Conservation (phyloP, 2,888 invertebrate genomes). For the Scaptomyza polygonia region DNA sequence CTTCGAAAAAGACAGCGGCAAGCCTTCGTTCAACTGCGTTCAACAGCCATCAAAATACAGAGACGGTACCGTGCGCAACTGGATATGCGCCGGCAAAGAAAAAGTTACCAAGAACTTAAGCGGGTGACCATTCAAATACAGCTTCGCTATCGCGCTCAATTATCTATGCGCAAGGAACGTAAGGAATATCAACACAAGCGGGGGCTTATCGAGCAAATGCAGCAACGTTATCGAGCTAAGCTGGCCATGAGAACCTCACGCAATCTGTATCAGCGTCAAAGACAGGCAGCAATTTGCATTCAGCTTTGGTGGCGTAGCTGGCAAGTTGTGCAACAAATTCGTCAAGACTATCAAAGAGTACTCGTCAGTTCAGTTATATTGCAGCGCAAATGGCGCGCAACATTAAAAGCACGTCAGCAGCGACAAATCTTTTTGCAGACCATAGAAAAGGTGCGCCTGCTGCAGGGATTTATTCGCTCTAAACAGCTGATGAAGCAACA, state of each 20-base stretch:
- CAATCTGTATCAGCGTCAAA: constrained; percentile 49
- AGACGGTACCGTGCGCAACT: constrained; percentile 55
- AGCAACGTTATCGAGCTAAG: constrained; percentile 80
- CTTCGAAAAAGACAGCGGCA: constrained; percentile 46
- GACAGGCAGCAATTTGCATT: constrained; percentile 55
- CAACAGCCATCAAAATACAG: constrained; percentile 46
- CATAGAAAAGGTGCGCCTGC: constrained; percentile 24
- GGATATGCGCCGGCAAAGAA: constrained; percentile 73
- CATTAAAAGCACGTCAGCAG: constrained; percentile 68
- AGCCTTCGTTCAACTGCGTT: constrained; percentile 24
- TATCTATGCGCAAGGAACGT: constrained; percentile 59
- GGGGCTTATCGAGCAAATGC: constrained; percentile 69
- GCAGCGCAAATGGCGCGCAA: constrained; percentile 81
- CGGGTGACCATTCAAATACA: constrained; percentile 74
- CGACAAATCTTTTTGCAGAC: constrained; percentile 46
- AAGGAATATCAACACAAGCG: constrained; percentile 51
- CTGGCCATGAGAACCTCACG: constrained; percentile 63
- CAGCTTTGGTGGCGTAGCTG: constrained; percentile 74
- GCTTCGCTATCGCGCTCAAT: constrained; percentile 56
- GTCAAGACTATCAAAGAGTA: constrained; percentile 40
- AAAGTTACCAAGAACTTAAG: constrained; percentile 63
- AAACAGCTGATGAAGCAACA: constrained; percentile 40
- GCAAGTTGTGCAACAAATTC: constrained; percentile 35
- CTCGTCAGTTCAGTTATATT: constrained; percentile 54
- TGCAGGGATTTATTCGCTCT: constrained; percentile 84